Evolutionary conservation across 2,888 invertebrate species (phyloP), one percentile per base, ranked within the genome.

Genomic region (Drosophila peninsularis): DNA sequence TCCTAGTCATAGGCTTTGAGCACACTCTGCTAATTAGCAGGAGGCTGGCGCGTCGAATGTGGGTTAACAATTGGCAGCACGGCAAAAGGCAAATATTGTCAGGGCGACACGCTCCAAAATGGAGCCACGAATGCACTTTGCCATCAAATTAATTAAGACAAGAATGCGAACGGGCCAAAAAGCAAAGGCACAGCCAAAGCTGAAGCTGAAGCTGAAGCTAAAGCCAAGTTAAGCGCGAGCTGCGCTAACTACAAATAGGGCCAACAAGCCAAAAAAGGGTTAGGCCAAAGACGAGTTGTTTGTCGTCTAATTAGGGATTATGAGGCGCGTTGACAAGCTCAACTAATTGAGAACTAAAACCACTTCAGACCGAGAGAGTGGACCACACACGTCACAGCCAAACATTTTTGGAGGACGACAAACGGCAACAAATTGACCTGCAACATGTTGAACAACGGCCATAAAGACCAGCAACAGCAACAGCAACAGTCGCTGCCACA

Each of bases 81-180:
- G 36, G 39, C 62, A 50, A 19, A 27, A 50, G 19, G 57, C 55
- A 78, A 71, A 65, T 71, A 60, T 42, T 65, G 72, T 58, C 61
- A 58, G 71, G 62, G 52, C 56, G 70, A 72, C 72, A 72, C 49
- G 45, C 42, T 75, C 37, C 42, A 27, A 41, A 57, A 47, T 53
- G 55, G 45, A 56, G 61, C 61, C 44, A 41, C 36, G 49, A 63
- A 62, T 80, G 78, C 80, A 81, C 78, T 79, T 87, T 87, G 79
- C 57, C 84, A 81, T 83, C 73, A 84, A 84, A 89, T 87, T 85
- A 89, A 89, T 84, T 87, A 81, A 87, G 88, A 77, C 78, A 19
- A 56, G 41, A 67, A 42, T 49, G 67, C 41, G 47, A 69, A 52
- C 65, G 60, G 57, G 65, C 62, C 55, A 72, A 64, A 62, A 71